A percentile compares a stretch with the other conserved stretches of the same genome.
Conservation (phyloP, 2,888 invertebrate genomes). For the Leptopilina drosophilae region DNA sequence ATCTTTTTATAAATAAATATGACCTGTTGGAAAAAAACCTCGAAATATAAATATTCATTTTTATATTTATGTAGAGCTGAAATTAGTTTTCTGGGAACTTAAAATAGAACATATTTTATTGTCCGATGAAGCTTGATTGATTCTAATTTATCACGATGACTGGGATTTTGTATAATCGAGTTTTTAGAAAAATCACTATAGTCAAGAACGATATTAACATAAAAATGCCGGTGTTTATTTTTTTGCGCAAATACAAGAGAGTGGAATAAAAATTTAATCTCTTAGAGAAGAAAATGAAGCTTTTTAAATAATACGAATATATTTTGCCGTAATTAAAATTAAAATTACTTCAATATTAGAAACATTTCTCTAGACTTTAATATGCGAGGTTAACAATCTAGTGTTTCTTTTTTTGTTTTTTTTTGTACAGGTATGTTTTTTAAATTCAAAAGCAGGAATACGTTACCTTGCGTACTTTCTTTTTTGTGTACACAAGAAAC, state of each 20-base stretch:
- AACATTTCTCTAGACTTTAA: neutral
- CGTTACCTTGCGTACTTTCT: conserved; percentile 7
- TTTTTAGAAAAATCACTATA: neutral
- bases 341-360: conserved; percentile 20
- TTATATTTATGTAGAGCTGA: neutral
- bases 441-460: conserved; percentile 22
- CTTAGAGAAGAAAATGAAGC: neutral
- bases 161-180: neutral
- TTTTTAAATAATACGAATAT: neutral
- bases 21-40: neutral
- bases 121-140: neutral
- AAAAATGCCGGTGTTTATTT: neutral
- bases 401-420: neutral
- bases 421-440: conserved; percentile 1
- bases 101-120: neutral
- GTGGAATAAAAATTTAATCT: neutral
- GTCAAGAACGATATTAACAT: neutral
- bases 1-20: neutral
- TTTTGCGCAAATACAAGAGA: neutral
- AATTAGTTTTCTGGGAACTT: neutral
- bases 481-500: conserved; percentile 31
- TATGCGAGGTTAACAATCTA: conserved; percentile 13
- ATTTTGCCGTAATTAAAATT: conserved; percentile 3
- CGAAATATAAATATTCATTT: neutral
- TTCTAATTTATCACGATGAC: neutral